Conservation (phyloP, 2,888 invertebrate species). For the Acrocera orbiculus region DNA sequence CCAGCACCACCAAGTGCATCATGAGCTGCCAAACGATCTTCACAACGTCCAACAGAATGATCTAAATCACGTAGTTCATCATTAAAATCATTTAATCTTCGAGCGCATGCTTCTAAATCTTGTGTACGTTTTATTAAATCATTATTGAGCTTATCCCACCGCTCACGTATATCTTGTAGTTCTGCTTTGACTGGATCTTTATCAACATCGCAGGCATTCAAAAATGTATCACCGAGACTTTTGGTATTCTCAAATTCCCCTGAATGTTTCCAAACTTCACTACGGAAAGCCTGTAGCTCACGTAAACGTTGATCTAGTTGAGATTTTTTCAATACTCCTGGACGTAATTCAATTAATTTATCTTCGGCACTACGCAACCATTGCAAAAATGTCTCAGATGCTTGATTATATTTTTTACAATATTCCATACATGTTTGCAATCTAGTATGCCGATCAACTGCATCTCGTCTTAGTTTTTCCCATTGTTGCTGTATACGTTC, state of each 20-base stretch:
- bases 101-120: conserved; percentile 55
- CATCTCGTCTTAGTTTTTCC: conserved; percentile 79
- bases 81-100: conserved; percentile 65
- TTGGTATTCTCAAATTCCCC: conserved; percentile 84
- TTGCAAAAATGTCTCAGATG: conserved; percentile 67
- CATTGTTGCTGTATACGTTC: conserved; percentile 81
- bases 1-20: conserved; percentile 57
- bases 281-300: conserved; percentile 74
- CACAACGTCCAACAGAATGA: conserved; percentile 69
- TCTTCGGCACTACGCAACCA: conserved; percentile 82
- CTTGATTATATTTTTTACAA: conserved; percentile 74
- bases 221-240: conserved; percentile 71
- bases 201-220: conserved; percentile 75
- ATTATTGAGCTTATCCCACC: conserved; percentile 85
- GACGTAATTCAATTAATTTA: conserved; percentile 57
- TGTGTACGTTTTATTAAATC: conserved; percentile 35
- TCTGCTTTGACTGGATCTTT: conserved; percentile 76
- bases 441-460: conserved; percentile 68
- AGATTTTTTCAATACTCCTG: conserved; percentile 64
- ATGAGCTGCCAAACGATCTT: conserved; percentile 55
- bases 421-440: conserved; percentile 83
- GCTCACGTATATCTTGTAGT: conserved; percentile 59
- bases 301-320: conserved; percentile 76
- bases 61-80: conserved; percentile 73
- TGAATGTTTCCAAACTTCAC: conserved; percentile 82